Conservation (phyloP, 64 coral and sea anemone genomes). For the Dendronephthya gigantea region DNA sequence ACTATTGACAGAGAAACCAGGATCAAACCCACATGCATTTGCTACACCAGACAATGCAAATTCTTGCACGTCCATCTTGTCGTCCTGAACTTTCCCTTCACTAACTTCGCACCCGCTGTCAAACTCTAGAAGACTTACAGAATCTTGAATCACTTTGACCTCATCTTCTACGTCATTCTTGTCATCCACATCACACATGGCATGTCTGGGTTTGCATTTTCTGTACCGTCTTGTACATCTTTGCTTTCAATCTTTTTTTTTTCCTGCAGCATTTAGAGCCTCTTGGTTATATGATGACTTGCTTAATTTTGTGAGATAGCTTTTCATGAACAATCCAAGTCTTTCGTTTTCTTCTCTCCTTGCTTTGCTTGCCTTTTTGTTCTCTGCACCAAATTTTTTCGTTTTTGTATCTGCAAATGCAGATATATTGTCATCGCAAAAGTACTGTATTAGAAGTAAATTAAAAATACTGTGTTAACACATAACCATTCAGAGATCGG, state of each 20-base stretch:
- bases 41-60: background rate
- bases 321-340: slow-evolving; percentile 15
- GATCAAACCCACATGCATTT: background rate
- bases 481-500: too few species aligned
- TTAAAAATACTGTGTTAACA: too few species aligned
- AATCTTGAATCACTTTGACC: background rate
- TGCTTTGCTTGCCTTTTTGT: background rate
- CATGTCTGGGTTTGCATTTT: background rate
- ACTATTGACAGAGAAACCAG: background rate
- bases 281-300: background rate
- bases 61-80: background rate
- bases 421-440: too few species aligned
- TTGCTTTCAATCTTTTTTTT: background rate
- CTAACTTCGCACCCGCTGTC: background rate
- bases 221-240: background rate
- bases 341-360: slow-evolving; percentile 6
- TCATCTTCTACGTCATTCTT: background rate
- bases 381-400: background rate
- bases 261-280: background rate
- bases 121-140: background rate
- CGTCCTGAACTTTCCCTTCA: background rate
- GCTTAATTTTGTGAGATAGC: background rate
- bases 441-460: too few species aligned
- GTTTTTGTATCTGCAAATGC: too few species aligned
- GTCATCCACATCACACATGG: background rate